Base-by-base conservation (phyloP, 2,797 vertebrate species). In the Chelon labrosus region DNA sequence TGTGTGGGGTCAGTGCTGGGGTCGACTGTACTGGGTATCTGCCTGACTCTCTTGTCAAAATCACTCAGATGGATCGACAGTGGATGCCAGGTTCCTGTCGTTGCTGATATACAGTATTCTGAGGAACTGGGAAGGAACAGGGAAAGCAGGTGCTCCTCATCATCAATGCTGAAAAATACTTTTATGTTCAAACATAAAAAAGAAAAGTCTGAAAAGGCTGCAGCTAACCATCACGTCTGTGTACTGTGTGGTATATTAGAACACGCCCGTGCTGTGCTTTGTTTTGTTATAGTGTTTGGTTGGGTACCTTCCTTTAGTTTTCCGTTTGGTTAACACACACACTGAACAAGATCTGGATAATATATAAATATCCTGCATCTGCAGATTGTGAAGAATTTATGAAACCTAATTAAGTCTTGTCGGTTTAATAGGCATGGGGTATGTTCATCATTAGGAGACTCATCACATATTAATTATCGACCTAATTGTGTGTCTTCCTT, bases 331-430 rank as follows among this genome's bases (percentile, higher is more conserved):
- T 77, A 81, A 71, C 62, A 71, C 78, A 79, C 70, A 73, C 64
- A 58, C 85, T 47, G 84, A 88, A 70, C 74, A 73, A 75, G 84
- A 90, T 89, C 73, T 86, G 88, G 47, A 72, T 83, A 84, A 78
- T 85, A 70, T 89, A 85, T 80, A 81, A 90, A 88, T 90, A 89
- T 88, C 82, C 74, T 81, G 75, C 82, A 75, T 87, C 85, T 85
- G 80, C 80, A 87, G 88, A 83, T 86, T 77, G 84, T 92, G 90
- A 91, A 92, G 88, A 91, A 91, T 93, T 92, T 89, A 92, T 89
- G 84, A 92, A 89, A 87, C 72, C 92, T 93, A 93, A 94, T 94
- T 93, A 93, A 86, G 75, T 89, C 86, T 84, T 89, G 87, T 91
- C 83, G 72, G 79, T 93, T 89, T 90, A 92, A 93, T 89, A 88